Base-by-base conservation (phyloP, 2,888 invertebrate species). In the Sipha maydis region DNA sequence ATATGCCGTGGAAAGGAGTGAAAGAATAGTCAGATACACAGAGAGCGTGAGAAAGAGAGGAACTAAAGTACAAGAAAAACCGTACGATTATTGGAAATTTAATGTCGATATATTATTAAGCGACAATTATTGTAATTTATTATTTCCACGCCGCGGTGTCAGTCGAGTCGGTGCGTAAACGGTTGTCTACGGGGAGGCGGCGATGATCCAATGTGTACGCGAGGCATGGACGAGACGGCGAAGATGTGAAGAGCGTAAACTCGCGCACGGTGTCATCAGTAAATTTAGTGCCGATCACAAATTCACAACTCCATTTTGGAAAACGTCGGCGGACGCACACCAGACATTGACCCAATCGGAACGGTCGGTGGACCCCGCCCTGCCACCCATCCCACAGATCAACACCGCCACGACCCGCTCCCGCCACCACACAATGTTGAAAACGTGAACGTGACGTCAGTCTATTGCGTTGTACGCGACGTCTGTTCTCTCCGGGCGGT, bases 281-380 rank as follows among this genome's bases (percentile, higher is more conserved):
- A 90, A 90, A 90, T 89, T 82, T 93, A 93, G 93, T 94, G 94
- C 94, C 92, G 94, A 94, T 93, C 93, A 92, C 38, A 38, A 69
- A 25, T 73, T 73, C 25, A 76, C 92, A 92, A 92, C 92, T 92
- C 93, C 92, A 93, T 88, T 88, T 88, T 93, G 93, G 92, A 93
- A 61, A 91, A 91, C 93, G 93, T 93, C 93, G 92, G 93, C 69
- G 69, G 85, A 48, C 77, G 92, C 92, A 93, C 93, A 93, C 94
- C 94, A 94, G 94, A 94, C 94, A 93, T 94, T 94, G 93, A 93
- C 93, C 93, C 92, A 92, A 94, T 95, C 95, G 95, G 94, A 91
- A 92, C 92, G 92, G 92, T 94, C 95, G 95, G 93, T 91, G 91
- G 92, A 91, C 93, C 92, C 93, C 93, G 93, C 91, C 90, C 91